Base-by-base conservation (phyloP, 92 coral and sea anemone genomes). In the Meandrina meandrites region DNA sequence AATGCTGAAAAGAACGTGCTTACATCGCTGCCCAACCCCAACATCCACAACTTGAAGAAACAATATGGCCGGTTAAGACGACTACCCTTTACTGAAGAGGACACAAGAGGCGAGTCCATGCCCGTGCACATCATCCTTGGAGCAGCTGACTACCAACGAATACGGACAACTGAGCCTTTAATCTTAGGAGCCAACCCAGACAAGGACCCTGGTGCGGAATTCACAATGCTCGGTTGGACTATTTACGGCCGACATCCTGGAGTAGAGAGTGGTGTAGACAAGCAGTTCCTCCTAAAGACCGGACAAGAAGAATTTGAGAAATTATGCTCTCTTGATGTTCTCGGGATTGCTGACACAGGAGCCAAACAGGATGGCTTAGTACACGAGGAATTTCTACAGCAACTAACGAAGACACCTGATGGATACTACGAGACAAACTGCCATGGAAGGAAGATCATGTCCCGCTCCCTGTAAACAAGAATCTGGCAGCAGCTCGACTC, bases 61-160 rank as follows among this genome's bases (percentile, higher is more conserved):
- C 86, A 91, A 53, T 75, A 71, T 79, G 51, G 91, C 70, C 81
- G 84, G 22, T 69, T 90, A 1, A 81, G 86, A 78, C 4, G 87
- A 60, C 69, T 91, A 16, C 12, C 68, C 19, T 80, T 87, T 14
- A 64, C 77, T 24, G 90, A 86, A 19, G 89, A 91, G 36, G 89
- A 22, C 22, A 81, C 78, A 47, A 50, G 76, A 24, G 27, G 30
- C 31, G 78, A 83, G 8, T 32, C 80, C 7, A 60, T 79, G 62
- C 89, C 87, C 15, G 88, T 91, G 16, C 92, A 93, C 75, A 69
- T 90, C 75, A 93, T 90, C 37, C 90, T 93, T 21, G 89, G 92
- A 45, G 79, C 83, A 34, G 47, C 89, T 3, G 91, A 93, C 31
- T 78, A 83, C 54, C 91, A 86, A 88, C 28, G 90, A 30, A 91